phyloP scores from a whole-genome alignment of 2,113 vertebrate species.

The Hirundichthys speculiger region DNA sequence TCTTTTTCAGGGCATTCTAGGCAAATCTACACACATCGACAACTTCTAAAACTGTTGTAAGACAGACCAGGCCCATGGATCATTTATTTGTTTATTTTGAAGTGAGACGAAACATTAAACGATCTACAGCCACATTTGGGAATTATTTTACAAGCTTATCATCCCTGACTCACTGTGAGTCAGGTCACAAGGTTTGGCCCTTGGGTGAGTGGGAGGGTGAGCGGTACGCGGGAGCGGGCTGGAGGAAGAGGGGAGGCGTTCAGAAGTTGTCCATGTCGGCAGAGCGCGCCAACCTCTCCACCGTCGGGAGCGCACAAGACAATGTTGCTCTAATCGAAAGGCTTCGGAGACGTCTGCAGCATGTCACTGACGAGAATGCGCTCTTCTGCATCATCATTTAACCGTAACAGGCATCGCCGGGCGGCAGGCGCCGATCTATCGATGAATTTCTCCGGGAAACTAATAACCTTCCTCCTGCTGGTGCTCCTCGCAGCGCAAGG shows the following conservation, averaged over 20 bases:
- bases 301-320: conserved; percentile 37
- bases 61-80: background rate
- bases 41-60: background rate
- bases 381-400: background rate
- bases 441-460: conserved; percentile 72
- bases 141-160: conserved; percentile 32
- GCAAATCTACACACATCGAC: background rate
- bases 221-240: background rate
- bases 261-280: conserved; percentile 64
- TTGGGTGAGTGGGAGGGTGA: conserved; percentile 30
- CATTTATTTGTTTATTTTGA: background rate
- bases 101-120: background rate
- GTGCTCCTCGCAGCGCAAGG: conserved; percentile 73
- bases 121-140: conserved; percentile 15
- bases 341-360: background rate
- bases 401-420: background rate
- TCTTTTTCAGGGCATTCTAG: background rate
- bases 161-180: conserved; percentile 67
- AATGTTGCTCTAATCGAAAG: conserved; percentile 23
- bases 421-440: conserved; percentile 41
- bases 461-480: conserved; percentile 59
- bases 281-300: conserved; percentile 64
- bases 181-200: conserved; percentile 44
- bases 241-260: conserved; percentile 27
- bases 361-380: background rate